These are phyloP conservation scores for Lacanobia oleracea DNA, from an alignment of 2,888 invertebrate species.

Conservation along the genomic window DNA sequence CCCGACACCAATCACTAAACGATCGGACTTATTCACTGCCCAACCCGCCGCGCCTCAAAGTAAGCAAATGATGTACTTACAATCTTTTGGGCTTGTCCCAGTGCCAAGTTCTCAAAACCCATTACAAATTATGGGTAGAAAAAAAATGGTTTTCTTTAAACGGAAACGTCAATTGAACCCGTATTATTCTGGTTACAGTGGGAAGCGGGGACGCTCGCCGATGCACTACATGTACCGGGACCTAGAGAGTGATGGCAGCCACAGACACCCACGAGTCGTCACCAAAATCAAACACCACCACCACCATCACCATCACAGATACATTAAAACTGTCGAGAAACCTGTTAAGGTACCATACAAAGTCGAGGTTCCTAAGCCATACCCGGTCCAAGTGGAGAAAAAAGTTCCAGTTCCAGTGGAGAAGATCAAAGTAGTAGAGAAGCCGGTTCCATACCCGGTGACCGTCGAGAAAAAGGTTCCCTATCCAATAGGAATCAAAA, in stretches of 20 bases:
- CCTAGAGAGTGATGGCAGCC: conserved; percentile 77
- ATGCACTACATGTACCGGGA: conserved; percentile 73
- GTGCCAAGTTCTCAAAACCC: conserved; percentile 70
- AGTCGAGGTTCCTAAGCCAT: conserved; percentile 91
- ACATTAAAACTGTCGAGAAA: conserved; percentile 91
- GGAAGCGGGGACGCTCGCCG: conserved; percentile 72
- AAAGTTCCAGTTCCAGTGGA: conserved; percentile 82
- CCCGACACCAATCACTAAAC: conserved; percentile 73
- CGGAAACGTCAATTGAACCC: conserved; percentile 77
- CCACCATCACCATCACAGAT: conserved; percentile 92
- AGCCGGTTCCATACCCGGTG: conserved; percentile 84
- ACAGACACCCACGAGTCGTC: conserved; percentile 73
- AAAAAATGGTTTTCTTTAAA: conserved; percentile 80
- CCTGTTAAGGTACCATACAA: conserved; percentile 87
- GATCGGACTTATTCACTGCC: conserved; percentile 72
- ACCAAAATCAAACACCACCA: conserved; percentile 91
- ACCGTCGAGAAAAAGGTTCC: conserved; percentile 86
- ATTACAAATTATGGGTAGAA: conserved; percentile 70
- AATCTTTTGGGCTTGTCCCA: conserved; percentile 82
- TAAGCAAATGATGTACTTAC: conserved; percentile 80
- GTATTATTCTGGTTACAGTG: conserved; percentile 81
- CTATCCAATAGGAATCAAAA: conserved; percentile 84
- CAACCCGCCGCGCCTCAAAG: conserved; percentile 64
- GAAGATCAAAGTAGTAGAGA: conserved; percentile 81
- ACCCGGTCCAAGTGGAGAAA: conserved; percentile 85